phyloP scores from a whole-genome alignment of 1,140 invertebrate species.

The Brachionus rubens region DNA sequence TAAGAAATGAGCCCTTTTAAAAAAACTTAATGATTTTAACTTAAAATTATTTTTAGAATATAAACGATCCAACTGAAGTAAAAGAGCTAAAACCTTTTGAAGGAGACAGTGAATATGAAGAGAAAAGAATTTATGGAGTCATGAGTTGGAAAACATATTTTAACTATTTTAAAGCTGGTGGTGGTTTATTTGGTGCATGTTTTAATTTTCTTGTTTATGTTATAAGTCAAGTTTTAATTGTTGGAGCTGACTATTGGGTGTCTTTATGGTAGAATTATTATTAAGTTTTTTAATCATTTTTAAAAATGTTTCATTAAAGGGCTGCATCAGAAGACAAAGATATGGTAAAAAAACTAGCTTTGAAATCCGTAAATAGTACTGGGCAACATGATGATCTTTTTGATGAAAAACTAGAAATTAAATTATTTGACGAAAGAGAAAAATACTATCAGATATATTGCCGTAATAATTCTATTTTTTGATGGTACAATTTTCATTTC shows the following conservation, averaged over 20 bases:
- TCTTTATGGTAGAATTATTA: constrained; percentile 67
- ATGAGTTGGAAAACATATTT: constrained; percentile 66
- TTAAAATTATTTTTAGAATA: no score
- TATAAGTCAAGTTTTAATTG: constrained; percentile 69
- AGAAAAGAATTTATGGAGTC: constrained; percentile 63
- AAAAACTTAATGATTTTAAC: background rate
- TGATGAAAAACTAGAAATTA: background rate
- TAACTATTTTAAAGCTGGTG: constrained; percentile 69
- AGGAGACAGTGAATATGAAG: constrained; percentile 51
- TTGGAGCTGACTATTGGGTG: constrained; percentile 74
- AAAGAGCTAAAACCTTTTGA: background rate
- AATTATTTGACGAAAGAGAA: background rate
- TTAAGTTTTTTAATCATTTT: background rate
- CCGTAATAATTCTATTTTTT: background rate
- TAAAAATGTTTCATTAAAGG: background rate
- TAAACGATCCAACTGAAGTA: no score
- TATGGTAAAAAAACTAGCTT: background rate
- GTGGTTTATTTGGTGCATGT: constrained; percentile 64
- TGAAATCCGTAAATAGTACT: background rate
- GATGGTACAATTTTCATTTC: background rate
- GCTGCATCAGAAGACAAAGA: background rate
- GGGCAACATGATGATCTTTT: background rate
- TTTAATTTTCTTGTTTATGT: constrained; percentile 66
- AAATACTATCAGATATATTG: constrained; percentile 3
- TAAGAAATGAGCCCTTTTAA: background rate